These are phyloP conservation scores for Huso huso DNA, from an alignment of 2,797 vertebrate genomes.

Conservation along the genomic window DNA sequence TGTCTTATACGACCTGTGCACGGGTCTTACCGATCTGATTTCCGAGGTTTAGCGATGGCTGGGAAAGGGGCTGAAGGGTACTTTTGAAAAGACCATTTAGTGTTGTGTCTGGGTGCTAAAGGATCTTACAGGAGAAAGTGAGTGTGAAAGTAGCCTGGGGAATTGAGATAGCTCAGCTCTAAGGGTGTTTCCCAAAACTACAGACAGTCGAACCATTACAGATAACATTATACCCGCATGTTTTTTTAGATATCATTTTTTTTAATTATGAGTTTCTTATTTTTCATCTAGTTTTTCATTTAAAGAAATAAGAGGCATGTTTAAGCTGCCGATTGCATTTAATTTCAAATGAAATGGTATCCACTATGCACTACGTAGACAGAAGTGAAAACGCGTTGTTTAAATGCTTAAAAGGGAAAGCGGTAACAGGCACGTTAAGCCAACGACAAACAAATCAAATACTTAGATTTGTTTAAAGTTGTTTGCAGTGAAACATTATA, in stretches of 20 bases:
- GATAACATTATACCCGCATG: conserved; percentile 65
- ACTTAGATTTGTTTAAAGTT: no score
- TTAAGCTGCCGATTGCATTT: background rate
- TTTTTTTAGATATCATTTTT: conserved; percentile 49
- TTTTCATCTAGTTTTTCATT: background rate
- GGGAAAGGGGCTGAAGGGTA: background rate
- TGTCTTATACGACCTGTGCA: no score
- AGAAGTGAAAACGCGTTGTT: no score
- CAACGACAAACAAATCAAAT: no score
- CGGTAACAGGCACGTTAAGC: no score
- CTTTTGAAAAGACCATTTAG: conserved; percentile 33
- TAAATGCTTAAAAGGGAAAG: no score
- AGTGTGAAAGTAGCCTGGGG: conserved; percentile 43
- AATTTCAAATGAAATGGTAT: no score
- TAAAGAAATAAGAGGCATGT: background rate
- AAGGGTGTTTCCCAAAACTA: conserved; percentile 60
- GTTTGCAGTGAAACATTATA: no score
- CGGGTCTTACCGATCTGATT: no score
- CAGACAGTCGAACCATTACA: conserved; percentile 48
- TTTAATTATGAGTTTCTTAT: background rate
- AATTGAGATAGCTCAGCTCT: conserved; percentile 52
- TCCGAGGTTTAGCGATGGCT: no score
- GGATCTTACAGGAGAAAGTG: conserved; percentile 32
- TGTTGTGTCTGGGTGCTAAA: conserved; percentile 38
- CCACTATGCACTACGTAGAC: no score